Base-by-base conservation (phyloP, 2,888 invertebrate genomes). In the Pardosa pseudoannulata region DNA sequence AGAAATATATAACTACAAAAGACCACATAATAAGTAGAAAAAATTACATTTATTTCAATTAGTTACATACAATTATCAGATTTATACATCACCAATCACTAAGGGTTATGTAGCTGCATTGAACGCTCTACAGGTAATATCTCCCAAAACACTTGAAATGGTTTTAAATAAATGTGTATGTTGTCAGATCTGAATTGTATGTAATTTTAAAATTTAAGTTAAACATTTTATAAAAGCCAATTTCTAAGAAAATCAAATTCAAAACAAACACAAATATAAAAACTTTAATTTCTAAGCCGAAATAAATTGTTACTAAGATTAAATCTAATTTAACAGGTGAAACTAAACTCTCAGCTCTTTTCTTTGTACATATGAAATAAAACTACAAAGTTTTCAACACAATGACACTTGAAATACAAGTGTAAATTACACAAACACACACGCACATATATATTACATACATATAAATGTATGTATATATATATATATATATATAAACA, bases 31-130 rank as follows among this genome's bases (percentile, higher is more conserved):
- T 56, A 56, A 56, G 23, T 67, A 67, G 67, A 36, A 67, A 67
- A 32, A 31, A 32, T 67, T 67, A 67, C 65, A 65, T 65, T 65
- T 65, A 65, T 65, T 65, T 65, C 65, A 65, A 65, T 27, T 65
- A 62, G 23, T 27, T 62, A 65, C 29, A 65, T 13, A 65, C 29
- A 29, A 29, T 31, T 65, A 65, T 29, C 29, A 29, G 5, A 65
- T 65, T 29, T 67, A 0, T 29, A 32, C 32, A 31, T 32, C 16
- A 19, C n/a, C 36, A 67, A 32, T 32, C 23, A 32, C 32, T 67
- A 19, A 67, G 32, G 23, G 32, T 32, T 67, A 36, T 67, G 67
- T 67, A 67, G 67, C 67, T 67, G 67, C 67, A 36, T 28, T 67
- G 32, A 67, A 36, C 32, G 16, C 7, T 36, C 32, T 32, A 56